Base-by-base conservation (phyloP, 2,113 vertebrate genomes). In the Siphamia tubifer region DNA sequence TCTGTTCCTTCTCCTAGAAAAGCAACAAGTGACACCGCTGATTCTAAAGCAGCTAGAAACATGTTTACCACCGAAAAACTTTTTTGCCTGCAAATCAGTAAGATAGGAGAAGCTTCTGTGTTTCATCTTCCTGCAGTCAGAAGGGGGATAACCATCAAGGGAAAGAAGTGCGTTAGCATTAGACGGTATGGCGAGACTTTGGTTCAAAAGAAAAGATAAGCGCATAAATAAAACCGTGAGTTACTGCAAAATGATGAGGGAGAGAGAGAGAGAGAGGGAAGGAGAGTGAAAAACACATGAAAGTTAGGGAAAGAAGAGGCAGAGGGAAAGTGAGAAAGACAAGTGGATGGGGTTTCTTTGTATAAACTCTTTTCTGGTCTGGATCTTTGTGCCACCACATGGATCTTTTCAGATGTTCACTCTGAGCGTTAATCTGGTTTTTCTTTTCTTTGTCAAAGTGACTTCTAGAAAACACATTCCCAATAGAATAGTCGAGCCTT, bases 131-230 rank as follows among this genome's bases (percentile, higher is more conserved):
- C 35, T 45, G 52, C 68, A 80, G 44, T 67, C 65, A 52, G 47
- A 35, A 20, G 27, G 30, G 51, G 44, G 24, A 81, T 71, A 74
- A 73, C 65, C 75, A 83, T 84, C 80, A 83, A 74, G 63, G 54
- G 54, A 56, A 58, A 68, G 39, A 27, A 64, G 35, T 38, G 60
- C 1, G 62, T 69, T 68, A 71, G 58, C 61, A 74, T 71, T 64
- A 79, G 47, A 32, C 43, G 65, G 64, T 45, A 47, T 64, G 62
- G 82, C 31, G 63, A 55, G 55, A 68, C 66, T 68, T 81, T 54
- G 70, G 58, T 81, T 82, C 68, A 79, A 81, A 86, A 63, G 61
- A 75, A 63, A n/a, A 63, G 55, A 70, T 56, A 76, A 57, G 49
- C 40, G 71, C 64, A 81, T 77, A 71, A 75, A 83, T 68, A 80